Evolutionary conservation across 2,113 vertebrate genomes (phyloP).

Genomic region (Takifugu flavidus): DNA sequence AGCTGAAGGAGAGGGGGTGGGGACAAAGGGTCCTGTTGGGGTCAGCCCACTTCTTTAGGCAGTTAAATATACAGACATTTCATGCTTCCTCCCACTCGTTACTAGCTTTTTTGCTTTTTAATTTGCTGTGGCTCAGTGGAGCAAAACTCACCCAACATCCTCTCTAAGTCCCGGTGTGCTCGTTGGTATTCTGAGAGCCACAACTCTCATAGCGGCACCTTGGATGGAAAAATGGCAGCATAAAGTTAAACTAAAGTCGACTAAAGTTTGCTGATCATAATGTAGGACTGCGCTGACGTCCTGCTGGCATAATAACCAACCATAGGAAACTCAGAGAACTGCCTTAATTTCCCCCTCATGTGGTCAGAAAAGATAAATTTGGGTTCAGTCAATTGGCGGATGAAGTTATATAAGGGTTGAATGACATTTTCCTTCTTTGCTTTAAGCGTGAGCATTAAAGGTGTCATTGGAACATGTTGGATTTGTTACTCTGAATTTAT

Average conservation of each 20-base stretch:
- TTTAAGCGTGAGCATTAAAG: not conserved
- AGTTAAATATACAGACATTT: slow-evolving; percentile 14
- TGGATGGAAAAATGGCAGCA: slow-evolving; percentile 45
- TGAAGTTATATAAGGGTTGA: slow-evolving; percentile 28
- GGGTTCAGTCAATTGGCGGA: not conserved
- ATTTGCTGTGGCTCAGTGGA: slow-evolving; percentile 55
- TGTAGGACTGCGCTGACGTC: slow-evolving; percentile 12
- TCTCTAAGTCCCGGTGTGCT: not conserved
- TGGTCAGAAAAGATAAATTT: slow-evolving; percentile 17
- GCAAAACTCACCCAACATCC: not conserved
- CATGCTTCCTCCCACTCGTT: slow-evolving; percentile 23
- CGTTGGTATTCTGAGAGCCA: slow-evolving; percentile 2
- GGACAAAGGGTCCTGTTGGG: slow-evolving; percentile 26
- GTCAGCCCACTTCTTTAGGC: slow-evolving; percentile 29
- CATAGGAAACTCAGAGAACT: slow-evolving; percentile 6
- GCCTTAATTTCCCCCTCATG: slow-evolving; percentile 14
- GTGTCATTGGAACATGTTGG: slow-evolving; percentile 4
- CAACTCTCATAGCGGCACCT: slow-evolving; percentile 50
- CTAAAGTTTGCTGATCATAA: slow-evolving; percentile 35
- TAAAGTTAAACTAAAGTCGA: too few relatives aligned
- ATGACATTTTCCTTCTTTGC: not conserved
- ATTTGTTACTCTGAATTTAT: not conserved
- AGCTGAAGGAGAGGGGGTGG: slow-evolving; percentile 21
- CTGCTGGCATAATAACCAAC: slow-evolving; percentile 6
- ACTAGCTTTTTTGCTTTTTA: slow-evolving; percentile 38